A percentile compares a stretch with the other conserved stretches of the same genome.
These are phyloP conservation scores for Indicator maculatus DNA, from an alignment of 2,113 vertebrate species.

Conservation along the genomic window DNA sequence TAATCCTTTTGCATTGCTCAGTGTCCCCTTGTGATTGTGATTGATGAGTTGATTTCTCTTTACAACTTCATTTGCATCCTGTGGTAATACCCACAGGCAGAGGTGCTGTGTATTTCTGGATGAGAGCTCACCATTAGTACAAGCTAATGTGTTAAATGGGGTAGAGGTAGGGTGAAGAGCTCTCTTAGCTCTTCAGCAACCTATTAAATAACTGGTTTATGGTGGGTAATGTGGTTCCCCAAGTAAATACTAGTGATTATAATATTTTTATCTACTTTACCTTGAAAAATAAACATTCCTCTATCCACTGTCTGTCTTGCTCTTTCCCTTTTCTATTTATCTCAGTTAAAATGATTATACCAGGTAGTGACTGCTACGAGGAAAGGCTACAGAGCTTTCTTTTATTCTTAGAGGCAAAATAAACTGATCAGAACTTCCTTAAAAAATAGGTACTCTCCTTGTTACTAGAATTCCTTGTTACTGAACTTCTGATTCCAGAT, in stretches of 20 bases:
- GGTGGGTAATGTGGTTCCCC: not conserved
- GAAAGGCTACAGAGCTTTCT: not conserved
- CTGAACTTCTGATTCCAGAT: not conserved
- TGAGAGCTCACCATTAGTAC: slow-evolving; percentile 50
- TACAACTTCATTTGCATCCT: slow-evolving; percentile 80
- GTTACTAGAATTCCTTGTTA: not conserved
- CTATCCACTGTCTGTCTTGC: not conserved
- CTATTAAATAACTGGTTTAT: slow-evolving; percentile 33
- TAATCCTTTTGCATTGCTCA: slow-evolving; percentile 75
- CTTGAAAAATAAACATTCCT: not conserved
- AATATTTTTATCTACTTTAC: not conserved
- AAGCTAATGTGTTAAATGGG: slow-evolving; percentile 51
- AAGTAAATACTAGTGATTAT: not conserved
- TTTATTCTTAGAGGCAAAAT: not conserved
- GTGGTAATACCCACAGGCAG: slow-evolving; percentile 52
- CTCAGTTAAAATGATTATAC: not conserved
- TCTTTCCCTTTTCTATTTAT: not conserved
- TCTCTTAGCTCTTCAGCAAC: slow-evolving; percentile 4
- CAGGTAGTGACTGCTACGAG: not conserved
- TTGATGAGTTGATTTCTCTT: slow-evolving; percentile 81
- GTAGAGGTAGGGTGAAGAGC: slow-evolving; percentile 8
- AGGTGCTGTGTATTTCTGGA: slow-evolving; percentile 56
- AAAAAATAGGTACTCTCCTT: slow-evolving; percentile 2
- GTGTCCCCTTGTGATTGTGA: slow-evolving; percentile 77
- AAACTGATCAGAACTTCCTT: slow-evolving; percentile 10